These are phyloP conservation scores for Margaritifera margaritifera DNA, from an alignment of 2,888 invertebrate species.

Conservation along the genomic window DNA sequence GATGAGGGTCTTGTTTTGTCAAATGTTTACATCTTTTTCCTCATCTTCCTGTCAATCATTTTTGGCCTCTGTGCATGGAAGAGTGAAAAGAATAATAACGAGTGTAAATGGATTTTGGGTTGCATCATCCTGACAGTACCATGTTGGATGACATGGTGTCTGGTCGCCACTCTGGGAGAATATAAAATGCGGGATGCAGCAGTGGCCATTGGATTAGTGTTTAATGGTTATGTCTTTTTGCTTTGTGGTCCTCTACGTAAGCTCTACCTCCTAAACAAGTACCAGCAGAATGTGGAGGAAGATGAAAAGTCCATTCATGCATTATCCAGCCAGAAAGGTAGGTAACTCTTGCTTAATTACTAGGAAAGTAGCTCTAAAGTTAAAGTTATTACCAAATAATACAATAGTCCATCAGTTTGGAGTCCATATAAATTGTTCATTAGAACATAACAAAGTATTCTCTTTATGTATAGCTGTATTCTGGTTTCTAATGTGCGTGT, in stretches of 20 bases:
- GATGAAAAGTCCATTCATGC: constrained; percentile 44
- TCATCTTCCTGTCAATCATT: constrained; percentile 70
- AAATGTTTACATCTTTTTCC: constrained; percentile 72
- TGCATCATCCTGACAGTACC: constrained; percentile 67
- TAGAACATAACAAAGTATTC: too few species aligned
- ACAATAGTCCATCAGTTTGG: too few species aligned
- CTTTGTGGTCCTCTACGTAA: constrained; percentile 72
- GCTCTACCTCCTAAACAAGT: constrained; percentile 65
- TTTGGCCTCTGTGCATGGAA: constrained; percentile 71
- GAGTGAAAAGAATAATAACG: constrained; percentile 69
- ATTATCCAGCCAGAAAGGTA: constrained; percentile 29
- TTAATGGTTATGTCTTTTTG: constrained; percentile 71
- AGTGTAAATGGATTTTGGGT: constrained; percentile 72
- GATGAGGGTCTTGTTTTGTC: constrained; percentile 73
- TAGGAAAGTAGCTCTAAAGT: too few species aligned
- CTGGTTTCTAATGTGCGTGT: too few species aligned
- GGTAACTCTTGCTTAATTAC: too few species aligned
- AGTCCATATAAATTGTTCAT: too few species aligned
- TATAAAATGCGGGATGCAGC: constrained; percentile 69
- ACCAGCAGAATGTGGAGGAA: constrained; percentile 55
- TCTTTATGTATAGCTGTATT: too few species aligned
- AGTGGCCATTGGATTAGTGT: constrained; percentile 71
- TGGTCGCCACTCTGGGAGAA: constrained; percentile 66
- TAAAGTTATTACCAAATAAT: too few species aligned
- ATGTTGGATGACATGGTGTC: constrained; percentile 72